Base-by-base conservation (phyloP, 2,888 invertebrate genomes). In the Agrypnus murinus region DNA sequence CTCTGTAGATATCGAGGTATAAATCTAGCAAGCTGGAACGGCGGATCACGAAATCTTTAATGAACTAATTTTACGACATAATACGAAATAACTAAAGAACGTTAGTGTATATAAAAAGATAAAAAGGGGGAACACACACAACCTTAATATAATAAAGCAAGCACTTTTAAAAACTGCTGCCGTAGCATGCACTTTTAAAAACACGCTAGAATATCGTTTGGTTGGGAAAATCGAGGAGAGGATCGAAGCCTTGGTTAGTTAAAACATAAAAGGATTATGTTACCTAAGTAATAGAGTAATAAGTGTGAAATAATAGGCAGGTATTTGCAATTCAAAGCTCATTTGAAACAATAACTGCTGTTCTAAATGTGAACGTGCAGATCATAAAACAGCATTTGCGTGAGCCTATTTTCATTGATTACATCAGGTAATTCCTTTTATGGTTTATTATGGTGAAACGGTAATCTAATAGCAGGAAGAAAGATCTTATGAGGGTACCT, bases 121-220 rank as follows among this genome's bases (percentile, higher is more conserved):
- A 50, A 50, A 50, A 50, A n/a, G 50, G 25, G 5, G 25, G 31
- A 50, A n/a, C n/a, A n/a, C n/a, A n/a, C n/a, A n/a, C n/a, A 50
- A n/a, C 31, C 17, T 6, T 31, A n/a, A n/a, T n/a, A n/a, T n/a
- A n/a, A 50, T 12, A 50, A 50, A 46, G 19, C 19, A 14, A 48
- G 50, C 25, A 63, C 62, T 57, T 57, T 25, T 46, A 25, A 57
- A 65, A 25, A 25, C 25, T 25, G 25, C 55, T 65, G 57, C 43
- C 38, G 48, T 25, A 25, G 65, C 46, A 53, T 64, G 64, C 64
- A 55, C 43, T 64, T 64, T 48, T 64, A 25, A 40, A 40, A 64
- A 50, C 64, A 53, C 53, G 53, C 64, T 32, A 59, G 36, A 58
- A 58, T 38, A 65, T 58, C 45, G 48, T 65, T 65, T 65, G 65